These are phyloP conservation scores for Pollimyrus isidori DNA, from an alignment of 2,113 vertebrate genomes.

Conservation along the genomic window DNA sequence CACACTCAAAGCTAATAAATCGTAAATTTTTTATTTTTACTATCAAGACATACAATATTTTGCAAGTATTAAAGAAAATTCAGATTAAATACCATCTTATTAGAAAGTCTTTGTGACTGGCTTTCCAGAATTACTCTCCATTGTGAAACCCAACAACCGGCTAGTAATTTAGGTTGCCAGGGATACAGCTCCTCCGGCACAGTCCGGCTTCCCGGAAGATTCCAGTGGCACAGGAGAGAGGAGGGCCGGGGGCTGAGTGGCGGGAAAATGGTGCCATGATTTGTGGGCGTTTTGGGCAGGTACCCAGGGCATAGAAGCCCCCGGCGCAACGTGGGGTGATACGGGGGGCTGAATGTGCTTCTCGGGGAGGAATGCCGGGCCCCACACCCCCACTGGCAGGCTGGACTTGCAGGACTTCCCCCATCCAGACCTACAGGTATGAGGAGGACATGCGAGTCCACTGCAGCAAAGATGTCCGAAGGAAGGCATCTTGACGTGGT, in stretches of 20 bases:
- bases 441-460: not conserved
- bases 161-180: not conserved
- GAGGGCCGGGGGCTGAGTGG: not conserved
- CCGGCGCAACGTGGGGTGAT: not conserved
- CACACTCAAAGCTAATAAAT: not conserved
- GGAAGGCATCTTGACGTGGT: not conserved
- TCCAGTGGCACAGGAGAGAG: not conserved
- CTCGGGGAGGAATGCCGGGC: not conserved
- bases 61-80: not conserved
- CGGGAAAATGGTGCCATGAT: not conserved
- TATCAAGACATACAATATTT: not conserved
- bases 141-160: not conserved
- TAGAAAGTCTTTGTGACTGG: not conserved
- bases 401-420: not conserved
- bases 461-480: not conserved
- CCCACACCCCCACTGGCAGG: not conserved
- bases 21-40: not conserved
- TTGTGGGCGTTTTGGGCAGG: not conserved
- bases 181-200: not conserved
- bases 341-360: not conserved
- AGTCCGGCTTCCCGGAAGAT: not conserved
- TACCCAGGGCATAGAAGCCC: not conserved
- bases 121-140: not conserved
- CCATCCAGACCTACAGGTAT: not conserved
- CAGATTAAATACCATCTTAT: not conserved